phyloP scores from a whole-genome alignment of 2,113 vertebrate genomes.

The Gorsachius goisagi region DNA sequence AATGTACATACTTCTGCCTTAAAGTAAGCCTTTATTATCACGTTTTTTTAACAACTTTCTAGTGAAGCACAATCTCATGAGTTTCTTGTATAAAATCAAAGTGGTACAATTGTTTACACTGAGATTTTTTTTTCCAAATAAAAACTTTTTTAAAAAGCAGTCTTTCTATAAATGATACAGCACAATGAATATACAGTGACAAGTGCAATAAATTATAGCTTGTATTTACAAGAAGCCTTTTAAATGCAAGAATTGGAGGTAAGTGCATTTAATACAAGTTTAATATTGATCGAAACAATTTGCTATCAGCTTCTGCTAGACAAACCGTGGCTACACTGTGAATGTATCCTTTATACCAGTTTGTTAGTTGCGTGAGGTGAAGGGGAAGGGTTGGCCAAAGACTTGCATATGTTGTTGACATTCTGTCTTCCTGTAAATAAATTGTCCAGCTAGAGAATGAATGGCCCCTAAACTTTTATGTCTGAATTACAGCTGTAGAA shows the following conservation, averaged over 20 bases:
- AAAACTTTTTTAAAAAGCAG: constrained; percentile 69
- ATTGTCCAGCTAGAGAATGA: background rate
- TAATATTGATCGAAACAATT: constrained; percentile 53
- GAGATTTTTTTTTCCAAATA: constrained; percentile 80
- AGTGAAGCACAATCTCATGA: constrained; percentile 70
- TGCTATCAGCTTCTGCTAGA: constrained; percentile 36
- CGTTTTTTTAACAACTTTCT: constrained; percentile 63
- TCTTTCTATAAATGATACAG: constrained; percentile 74
- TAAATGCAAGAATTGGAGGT: constrained; percentile 62
- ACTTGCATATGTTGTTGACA: background rate
- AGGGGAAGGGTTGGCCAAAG: background rate
- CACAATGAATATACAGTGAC: constrained; percentile 72
- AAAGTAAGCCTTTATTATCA: constrained; percentile 73
- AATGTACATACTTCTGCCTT: constrained; percentile 60
- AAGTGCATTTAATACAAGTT: constrained; percentile 66
- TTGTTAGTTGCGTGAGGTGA: constrained; percentile 12
- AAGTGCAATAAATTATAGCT: constrained; percentile 81
- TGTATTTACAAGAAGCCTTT: constrained; percentile 77
- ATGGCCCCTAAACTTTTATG: background rate
- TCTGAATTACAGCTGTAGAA: background rate
- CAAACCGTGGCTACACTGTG: background rate
- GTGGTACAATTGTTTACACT: constrained; percentile 82
- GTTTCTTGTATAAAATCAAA: constrained; percentile 76
- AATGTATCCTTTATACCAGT: background rate
- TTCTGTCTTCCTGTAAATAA: constrained; percentile 43